These are phyloP conservation scores for Caenorhabditis macrosperma DNA, from an alignment of 2,888 invertebrate genomes.

Conservation along the genomic window DNA sequence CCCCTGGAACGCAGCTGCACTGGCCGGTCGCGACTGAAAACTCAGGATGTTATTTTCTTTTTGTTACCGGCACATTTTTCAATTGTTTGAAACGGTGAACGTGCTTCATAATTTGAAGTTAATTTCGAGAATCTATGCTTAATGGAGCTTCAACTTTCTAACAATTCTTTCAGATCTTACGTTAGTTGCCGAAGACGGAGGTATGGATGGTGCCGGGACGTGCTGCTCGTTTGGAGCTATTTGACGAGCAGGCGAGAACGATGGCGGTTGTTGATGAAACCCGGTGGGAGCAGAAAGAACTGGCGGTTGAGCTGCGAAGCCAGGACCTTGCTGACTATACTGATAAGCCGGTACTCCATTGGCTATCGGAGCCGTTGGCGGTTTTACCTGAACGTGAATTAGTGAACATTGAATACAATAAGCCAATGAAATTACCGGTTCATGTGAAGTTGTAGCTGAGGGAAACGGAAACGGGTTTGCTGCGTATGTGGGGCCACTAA, in stretches of 20 bases:
- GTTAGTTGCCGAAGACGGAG: background rate
- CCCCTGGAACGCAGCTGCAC: background rate
- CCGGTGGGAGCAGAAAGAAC: conserved; percentile 9
- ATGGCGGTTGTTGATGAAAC: background rate
- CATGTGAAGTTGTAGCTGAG: conserved; percentile 26
- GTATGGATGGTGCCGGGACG: background rate
- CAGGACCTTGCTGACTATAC: conserved; percentile 3
- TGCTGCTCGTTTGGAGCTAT: conserved; percentile 15
- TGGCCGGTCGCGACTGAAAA: conserved; percentile 11
- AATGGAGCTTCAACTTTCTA: no score
- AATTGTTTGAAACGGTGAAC: no score
- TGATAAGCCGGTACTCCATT: conserved; percentile 15
- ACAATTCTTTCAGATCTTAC: no score
- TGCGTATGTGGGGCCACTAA: conserved; percentile 19
- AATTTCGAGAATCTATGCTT: background rate
- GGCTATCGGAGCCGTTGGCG: conserved; percentile 12
- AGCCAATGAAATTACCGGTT: conserved; percentile 12
- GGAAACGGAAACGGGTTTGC: conserved; percentile 40
- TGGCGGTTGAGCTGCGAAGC: conserved; percentile 8
- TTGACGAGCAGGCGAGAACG: conserved; percentile 20
- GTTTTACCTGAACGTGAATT: conserved; percentile 18
- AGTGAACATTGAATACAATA: background rate
- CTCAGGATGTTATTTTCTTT: background rate
- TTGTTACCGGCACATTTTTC: background rate
- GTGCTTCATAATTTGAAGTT: no score